phyloP scores from a whole-genome alignment of 2,113 vertebrate genomes.

The Sinocyclocheilus rhinocerous region DNA sequence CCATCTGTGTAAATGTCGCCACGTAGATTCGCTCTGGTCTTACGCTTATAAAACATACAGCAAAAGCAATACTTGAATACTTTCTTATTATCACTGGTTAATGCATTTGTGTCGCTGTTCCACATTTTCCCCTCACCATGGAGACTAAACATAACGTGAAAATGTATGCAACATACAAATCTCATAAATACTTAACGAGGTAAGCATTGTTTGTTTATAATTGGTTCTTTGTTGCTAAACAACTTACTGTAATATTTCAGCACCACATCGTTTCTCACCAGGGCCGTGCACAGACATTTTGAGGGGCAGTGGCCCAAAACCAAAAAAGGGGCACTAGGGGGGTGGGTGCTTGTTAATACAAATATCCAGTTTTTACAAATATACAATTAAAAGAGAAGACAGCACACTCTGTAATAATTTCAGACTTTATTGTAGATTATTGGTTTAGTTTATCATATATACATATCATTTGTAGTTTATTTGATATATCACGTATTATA shows the following conservation, averaged over 20 bases:
- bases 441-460: no score
- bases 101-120: not conserved
- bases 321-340: no score
- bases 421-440: no score
- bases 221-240: not conserved
- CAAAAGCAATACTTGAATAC: not conserved
- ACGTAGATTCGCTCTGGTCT: not conserved
- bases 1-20: not conserved
- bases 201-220: not conserved
- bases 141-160: not conserved
- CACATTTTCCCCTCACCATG: not conserved
- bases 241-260: not conserved
- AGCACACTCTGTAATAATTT: no score
- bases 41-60: not conserved
- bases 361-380: no score
- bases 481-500: no score
- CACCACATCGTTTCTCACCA: not conserved
- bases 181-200: not conserved
- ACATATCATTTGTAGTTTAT: no score
- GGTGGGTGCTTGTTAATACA: no score
- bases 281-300: no score
- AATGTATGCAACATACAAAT: not conserved
- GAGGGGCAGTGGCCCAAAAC: no score
- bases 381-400: no score
- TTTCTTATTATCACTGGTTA: not conserved